Conservation (phyloP, 2,797 vertebrate genomes). For the Myiothlypis chrysogaster region DNA sequence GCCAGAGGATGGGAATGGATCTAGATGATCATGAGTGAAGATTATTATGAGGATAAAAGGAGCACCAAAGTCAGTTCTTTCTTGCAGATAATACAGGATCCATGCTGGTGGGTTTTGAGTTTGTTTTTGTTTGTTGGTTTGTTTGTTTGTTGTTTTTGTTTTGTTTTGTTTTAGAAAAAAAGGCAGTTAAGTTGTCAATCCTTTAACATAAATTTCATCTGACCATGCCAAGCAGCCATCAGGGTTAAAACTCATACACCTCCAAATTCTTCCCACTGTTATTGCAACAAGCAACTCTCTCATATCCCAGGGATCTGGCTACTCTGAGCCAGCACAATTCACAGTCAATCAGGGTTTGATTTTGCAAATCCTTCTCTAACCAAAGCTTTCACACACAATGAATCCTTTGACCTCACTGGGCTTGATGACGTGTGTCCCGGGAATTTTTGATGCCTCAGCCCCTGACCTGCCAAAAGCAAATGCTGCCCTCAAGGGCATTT, state of each 20-base stretch:
- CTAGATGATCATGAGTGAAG: not conserved
- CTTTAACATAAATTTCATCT: not conserved
- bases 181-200: not conserved
- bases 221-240: not conserved
- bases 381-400: not conserved
- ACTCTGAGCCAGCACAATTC: not conserved
- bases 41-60: not conserved
- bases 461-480: not conserved
- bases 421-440: accelerated
- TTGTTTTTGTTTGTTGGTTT: not conserved
- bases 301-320: not conserved
- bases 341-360: not conserved
- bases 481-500: not conserved
- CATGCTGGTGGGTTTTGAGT: not conserved
- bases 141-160: not conserved
- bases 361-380: not conserved
- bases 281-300: not conserved
- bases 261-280: not conserved
- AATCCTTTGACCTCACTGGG: constrained; percentile 38
- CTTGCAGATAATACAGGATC: not conserved
- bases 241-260: not conserved
- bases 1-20: not conserved
- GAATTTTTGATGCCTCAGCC: not conserved
- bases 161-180: not conserved
- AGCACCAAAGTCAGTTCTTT: not conserved